phyloP scores from a whole-genome alignment of 1,140 invertebrate species.

The Rhynchophorus ferrugineus region DNA sequence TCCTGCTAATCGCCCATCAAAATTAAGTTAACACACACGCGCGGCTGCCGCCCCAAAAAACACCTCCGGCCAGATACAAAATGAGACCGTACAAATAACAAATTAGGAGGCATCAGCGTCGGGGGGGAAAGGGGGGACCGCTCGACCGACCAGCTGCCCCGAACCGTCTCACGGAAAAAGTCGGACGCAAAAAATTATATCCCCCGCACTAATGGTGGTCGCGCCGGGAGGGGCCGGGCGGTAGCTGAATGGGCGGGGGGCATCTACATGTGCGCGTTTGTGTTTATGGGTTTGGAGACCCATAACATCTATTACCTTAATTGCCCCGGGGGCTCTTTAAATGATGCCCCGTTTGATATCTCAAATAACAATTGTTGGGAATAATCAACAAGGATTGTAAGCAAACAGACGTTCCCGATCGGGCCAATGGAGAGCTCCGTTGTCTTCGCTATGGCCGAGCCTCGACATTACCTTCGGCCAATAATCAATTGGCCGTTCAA shows the following conservation, averaged over 20 bases:
- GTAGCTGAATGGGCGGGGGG: neutral
- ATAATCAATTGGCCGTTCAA: too few species aligned
- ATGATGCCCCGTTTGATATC: neutral
- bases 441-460: too few species aligned
- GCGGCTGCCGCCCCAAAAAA: neutral
- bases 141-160: too few species aligned
- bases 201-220: neutral
- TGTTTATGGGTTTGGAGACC: neutral
- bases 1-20: neutral
- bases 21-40: neutral
- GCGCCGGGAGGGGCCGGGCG: neutral
- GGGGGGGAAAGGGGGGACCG: too few species aligned
- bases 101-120: neutral
- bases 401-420: conserved; percentile 1
- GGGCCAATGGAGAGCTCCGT: too few species aligned
- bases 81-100: neutral
- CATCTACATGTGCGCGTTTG: neutral
- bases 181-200: neutral
- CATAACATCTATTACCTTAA: neutral
- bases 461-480: too few species aligned
- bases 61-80: neutral
- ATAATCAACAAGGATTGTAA: neutral
- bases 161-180: too few species aligned
- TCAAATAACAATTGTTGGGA: neutral
- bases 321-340: too few species aligned